Evolutionary conservation across 30 jellyfish, hydroid and myxozoan species (phyloP), one percentile per base, ranked within the genome.

Genomic region (Rhopilema esculentum): DNA sequence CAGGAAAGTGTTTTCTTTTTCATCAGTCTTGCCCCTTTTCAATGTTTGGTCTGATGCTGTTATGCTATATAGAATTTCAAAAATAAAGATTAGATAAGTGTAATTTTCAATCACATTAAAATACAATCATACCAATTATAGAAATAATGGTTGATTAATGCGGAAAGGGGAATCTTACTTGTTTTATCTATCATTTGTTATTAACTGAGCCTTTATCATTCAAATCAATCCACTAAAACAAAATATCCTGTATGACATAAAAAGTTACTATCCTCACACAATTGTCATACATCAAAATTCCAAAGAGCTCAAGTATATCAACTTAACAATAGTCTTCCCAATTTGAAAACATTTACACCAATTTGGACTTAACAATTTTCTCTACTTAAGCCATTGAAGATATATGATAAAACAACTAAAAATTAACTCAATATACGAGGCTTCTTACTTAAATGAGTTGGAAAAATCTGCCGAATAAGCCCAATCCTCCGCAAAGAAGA

Each of bases 81-180:
- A n/a, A n/a, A n/a, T n/a, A n/a, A n/a, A n/a, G n/a, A n/a, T n/a
- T n/a, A n/a, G n/a, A n/a, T n/a, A n/a, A n/a, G n/a, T n/a, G n/a
- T n/a, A n/a, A n/a, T n/a, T n/a, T n/a, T n/a, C n/a, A n/a, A n/a
- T n/a, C n/a, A n/a, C n/a, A n/a, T n/a, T n/a, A n/a, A n/a, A n/a
- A n/a, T n/a, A n/a, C n/a, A 30, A 66, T 18, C 1, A 22, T 62
- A 66, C 97, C 0, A 31, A 93, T 97, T 33, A 90, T 88, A 19
- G 75, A 57, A 18, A 86, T 72, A 27, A n/a, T n/a, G n/a, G 75
- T 90, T 64, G 84, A 78, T 32, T 71, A 93, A 79, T 93, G 97
- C 27, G n/a, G n/a, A n/a, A n/a, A 51, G 51, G 18, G 98, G 98
- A 1, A 76, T 64, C 66, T 51, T 27, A 50, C 79, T 74, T 61